phyloP scores from a whole-genome alignment of 2,797 vertebrate genomes.

The Hemitrygon akajei region DNA sequence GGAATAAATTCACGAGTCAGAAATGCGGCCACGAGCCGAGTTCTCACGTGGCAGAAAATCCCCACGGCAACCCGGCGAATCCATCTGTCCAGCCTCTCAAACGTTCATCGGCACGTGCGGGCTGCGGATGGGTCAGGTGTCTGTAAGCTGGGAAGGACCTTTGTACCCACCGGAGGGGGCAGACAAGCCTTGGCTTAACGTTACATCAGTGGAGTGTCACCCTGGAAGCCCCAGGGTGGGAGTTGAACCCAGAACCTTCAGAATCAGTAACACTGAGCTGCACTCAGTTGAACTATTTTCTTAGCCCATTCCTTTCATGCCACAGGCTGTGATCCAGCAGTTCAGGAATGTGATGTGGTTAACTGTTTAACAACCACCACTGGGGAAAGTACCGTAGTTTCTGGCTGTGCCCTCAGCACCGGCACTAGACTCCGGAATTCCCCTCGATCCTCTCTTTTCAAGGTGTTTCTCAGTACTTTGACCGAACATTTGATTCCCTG shows the following conservation, averaged over 20 bases:
- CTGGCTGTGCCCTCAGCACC: not conserved
- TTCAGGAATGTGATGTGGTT: not conserved
- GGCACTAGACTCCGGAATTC: not conserved
- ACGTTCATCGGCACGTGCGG: too few species aligned
- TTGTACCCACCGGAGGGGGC: not conserved
- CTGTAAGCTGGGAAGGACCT: not conserved
- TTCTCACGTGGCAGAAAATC: too few species aligned
- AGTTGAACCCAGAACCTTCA: not conserved
- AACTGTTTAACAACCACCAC: not conserved
- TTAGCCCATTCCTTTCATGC: not conserved
- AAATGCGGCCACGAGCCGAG: too few species aligned
- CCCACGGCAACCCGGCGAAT: too few species aligned
- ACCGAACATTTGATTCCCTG: not conserved
- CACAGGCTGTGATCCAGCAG: not conserved
- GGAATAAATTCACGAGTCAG: too few species aligned
- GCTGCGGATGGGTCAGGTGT: too few species aligned
- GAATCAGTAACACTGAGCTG: too few species aligned
- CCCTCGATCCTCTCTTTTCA: not conserved
- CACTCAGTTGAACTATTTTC: not conserved
- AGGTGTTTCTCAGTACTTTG: not conserved
- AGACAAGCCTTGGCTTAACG: not conserved
- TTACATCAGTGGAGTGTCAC: not conserved
- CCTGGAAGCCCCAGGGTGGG: not conserved
- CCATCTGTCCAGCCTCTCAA: too few species aligned
- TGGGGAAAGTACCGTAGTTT: not conserved